Conservation (phyloP, 1,140 invertebrate species). For the Apis cerana region DNA sequence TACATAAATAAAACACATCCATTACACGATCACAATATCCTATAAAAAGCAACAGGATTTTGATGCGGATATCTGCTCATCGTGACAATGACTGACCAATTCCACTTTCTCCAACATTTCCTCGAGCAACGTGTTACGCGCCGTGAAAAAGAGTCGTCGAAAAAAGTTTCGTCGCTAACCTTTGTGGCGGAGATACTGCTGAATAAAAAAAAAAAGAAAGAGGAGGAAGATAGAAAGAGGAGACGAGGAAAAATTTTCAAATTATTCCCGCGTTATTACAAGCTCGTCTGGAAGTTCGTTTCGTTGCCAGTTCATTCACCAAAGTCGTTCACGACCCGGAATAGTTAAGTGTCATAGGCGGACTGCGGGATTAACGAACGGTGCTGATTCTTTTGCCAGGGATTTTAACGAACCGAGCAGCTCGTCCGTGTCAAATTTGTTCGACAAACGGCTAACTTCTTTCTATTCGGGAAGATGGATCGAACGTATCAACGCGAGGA, state of each 20-base stretch:
- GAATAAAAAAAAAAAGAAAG: neutral
- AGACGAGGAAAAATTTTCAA: conserved; percentile 12
- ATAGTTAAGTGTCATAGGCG: conserved; percentile 16
- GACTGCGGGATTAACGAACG: conserved; percentile 49
- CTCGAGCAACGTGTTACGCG: neutral
- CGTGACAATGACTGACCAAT: conserved; percentile 3
- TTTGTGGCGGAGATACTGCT: neutral
- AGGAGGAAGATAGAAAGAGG: too few species aligned
- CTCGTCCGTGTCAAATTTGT: conserved; percentile 30
- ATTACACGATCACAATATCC: too few species aligned
- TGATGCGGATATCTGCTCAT: neutral
- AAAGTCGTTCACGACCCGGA: neutral
- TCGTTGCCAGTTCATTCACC: neutral
- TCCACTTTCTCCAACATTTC: neutral
- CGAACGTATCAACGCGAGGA: neutral
- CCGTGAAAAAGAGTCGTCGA: neutral
- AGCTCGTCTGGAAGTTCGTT: neutral
- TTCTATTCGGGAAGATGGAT: neutral
- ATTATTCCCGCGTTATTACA: conserved; percentile 17
- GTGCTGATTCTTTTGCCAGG: neutral
- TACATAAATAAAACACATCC: too few species aligned
- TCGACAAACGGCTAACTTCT: neutral
- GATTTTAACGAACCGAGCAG: conserved; percentile 52
- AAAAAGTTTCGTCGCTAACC: conserved; percentile 22
- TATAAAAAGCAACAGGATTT: neutral